Conservation (phyloP, 2,888 invertebrate genomes). For the Mimumesa dahlbomi region DNA sequence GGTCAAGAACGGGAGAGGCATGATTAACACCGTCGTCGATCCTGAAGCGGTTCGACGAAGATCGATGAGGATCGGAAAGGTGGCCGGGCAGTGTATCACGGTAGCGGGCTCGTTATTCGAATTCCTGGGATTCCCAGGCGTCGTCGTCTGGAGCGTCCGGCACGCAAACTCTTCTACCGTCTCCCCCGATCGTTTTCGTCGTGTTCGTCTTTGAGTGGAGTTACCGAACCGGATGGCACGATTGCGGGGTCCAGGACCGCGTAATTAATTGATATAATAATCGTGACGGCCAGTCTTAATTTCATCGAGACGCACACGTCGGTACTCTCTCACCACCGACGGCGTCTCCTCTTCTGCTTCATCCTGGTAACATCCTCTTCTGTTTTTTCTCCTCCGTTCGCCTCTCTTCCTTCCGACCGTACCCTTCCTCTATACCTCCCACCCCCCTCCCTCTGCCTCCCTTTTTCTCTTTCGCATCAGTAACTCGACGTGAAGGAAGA, state of each 20-base stretch:
- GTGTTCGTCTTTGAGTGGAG: slow-evolving; percentile 22
- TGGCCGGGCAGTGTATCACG: slow-evolving; percentile 57
- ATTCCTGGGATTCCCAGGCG: slow-evolving; percentile 67
- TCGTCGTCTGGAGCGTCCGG: slow-evolving; percentile 36
- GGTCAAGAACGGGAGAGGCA: slow-evolving; percentile 4
- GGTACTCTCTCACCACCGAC: slow-evolving; percentile 19
- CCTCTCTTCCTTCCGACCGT: neutral
- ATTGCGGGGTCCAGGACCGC: slow-evolving; percentile 59
- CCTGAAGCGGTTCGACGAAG: slow-evolving; percentile 48
- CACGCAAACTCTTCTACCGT: slow-evolving; percentile 46
- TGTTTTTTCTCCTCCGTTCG: slow-evolving; percentile 14
- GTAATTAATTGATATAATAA: slow-evolving; percentile 75
- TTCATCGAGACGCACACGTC: slow-evolving; percentile 58
- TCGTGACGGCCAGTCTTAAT: slow-evolving; percentile 71
- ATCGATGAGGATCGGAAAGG: slow-evolving; percentile 61
- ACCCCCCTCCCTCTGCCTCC: slow-evolving; percentile 1
- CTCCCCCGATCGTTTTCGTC: neutral
- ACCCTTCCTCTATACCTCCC: neutral
- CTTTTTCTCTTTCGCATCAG: slow-evolving; percentile 6
- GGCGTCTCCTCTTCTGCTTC: slow-evolving; percentile 21
- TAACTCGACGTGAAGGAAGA: slow-evolving; percentile 2
- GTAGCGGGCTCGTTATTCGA: slow-evolving; percentile 67
- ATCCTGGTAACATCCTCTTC: neutral
- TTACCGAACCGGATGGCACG: slow-evolving; percentile 71
- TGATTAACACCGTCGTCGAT: slow-evolving; percentile 53